These are phyloP conservation scores for Microhierax caerulescens DNA, from an alignment of 2,797 vertebrate genomes.

Conservation along the genomic window DNA sequence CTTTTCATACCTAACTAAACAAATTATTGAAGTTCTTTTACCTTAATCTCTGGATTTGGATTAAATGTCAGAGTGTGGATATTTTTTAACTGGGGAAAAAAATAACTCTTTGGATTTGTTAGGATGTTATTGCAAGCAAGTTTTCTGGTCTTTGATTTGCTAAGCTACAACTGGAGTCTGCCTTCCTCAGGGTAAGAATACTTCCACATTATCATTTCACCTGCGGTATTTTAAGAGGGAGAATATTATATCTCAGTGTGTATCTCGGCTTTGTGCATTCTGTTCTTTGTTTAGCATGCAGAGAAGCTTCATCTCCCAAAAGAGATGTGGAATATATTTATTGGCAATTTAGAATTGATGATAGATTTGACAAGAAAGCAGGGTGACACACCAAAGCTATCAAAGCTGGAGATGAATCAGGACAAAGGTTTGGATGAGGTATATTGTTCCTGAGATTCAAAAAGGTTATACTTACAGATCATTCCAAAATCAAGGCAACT, in stretches of 20 bases:
- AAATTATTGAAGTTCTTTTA: constrained; percentile 60
- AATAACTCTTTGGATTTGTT: constrained; percentile 66
- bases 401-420: constrained; percentile 41
- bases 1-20: constrained; percentile 65
- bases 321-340: constrained; percentile 51
- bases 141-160: constrained; percentile 77
- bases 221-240: constrained; percentile 38
- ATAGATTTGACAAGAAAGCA: constrained; percentile 45
- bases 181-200: constrained; percentile 76
- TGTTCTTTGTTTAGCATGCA: constrained; percentile 51
- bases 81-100: constrained; percentile 61
- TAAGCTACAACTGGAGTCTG: constrained; percentile 75
- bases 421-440: constrained; percentile 60
- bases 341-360: constrained; percentile 37
- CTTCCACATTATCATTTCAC: constrained; percentile 61
- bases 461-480: constrained; percentile 25
- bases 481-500: constrained; percentile 30
- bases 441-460: constrained; percentile 48
- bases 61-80: constrained; percentile 57
- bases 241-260: background rate
- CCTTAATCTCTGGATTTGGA: constrained; percentile 48
- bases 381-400: background rate
- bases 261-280: constrained; percentile 8
- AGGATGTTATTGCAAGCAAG: constrained; percentile 76
- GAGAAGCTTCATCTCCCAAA: constrained; percentile 35